Base-by-base conservation (phyloP, 2,888 invertebrate genomes). In the Pachymerium ferrugineum region DNA sequence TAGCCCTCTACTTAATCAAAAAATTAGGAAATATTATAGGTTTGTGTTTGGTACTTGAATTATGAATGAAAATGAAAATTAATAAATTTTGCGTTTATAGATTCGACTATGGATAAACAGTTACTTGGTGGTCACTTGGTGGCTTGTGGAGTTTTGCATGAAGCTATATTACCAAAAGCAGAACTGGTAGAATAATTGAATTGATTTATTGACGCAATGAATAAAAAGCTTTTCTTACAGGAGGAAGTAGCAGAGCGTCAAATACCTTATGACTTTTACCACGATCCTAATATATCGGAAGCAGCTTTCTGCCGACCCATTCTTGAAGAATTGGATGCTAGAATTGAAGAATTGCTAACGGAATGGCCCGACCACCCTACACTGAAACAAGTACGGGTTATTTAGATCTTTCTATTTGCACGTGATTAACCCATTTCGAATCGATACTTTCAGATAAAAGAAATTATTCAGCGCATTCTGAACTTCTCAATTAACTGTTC, bases 331-430 rank as follows among this genome's bases (percentile, higher is more conserved):
- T 86, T 95, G n/a, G 85, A 86, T 76, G 81, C 82, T 1, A 86
- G 87, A 70, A 87, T 91, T 0, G 82, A 84, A 10, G 85, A 87
- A 68, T 83, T 96, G 70, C 83, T 93, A 31, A 83, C 85, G 0
- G 89, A 93, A 78, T 97, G 94, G 92, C 92, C 95, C 0, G 94
- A 93, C 76, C 93, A 97, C 85, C 95, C 97, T 0, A 90, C 91
- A 0, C 83, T 97, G 38, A 87, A 87, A 80, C 90, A 92, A 83
- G 91, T 91, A 84, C 6, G 1, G 1, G 0, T 42, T 22, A 12
- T 29, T 28, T 30, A 67, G 22, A 35, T 62, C 73, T 77, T 76
- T 75, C 75, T 74, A 84, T 85, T 42, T 81, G 89, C 86, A 90
- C 92, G 6, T n/a, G 8, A 8, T 68, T 28, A 14, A 30, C 4